Conservation (phyloP, 2,113 vertebrate species). For the Ginglymostoma cirratum region DNA sequence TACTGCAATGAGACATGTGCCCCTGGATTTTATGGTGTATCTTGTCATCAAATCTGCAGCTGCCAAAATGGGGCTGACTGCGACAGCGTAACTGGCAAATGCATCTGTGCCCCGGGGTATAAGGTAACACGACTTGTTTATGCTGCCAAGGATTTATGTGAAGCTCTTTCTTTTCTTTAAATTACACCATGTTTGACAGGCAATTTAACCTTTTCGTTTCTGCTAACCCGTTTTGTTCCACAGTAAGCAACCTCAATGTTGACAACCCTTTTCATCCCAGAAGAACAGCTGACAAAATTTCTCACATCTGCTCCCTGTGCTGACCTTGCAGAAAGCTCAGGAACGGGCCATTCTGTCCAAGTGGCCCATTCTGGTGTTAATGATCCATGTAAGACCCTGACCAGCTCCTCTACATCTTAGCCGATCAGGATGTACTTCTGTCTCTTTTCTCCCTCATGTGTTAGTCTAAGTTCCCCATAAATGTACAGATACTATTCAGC, state of each 20-base stretch:
- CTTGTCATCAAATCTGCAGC: conserved; percentile 82
- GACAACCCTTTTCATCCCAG: neutral
- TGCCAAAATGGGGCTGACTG: conserved; percentile 94
- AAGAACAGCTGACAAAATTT: neutral
- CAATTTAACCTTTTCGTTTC: neutral
- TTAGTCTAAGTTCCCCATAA: neutral
- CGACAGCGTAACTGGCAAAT: conserved; percentile 78
- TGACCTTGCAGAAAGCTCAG: neutral
- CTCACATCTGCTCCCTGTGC: neutral
- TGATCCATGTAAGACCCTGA: neutral
- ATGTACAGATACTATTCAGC: neutral
- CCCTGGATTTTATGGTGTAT: conserved; percentile 79
- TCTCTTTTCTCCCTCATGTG: neutral
- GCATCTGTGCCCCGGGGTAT: conserved; percentile 88
- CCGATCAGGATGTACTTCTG: too few species aligned
- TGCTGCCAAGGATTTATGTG: neutral
- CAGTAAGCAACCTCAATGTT: neutral
- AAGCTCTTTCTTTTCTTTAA: neutral
- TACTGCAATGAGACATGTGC: conserved; percentile 93
- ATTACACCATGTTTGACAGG: neutral
- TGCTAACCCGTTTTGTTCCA: neutral
- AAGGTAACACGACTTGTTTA: conserved; percentile 59
- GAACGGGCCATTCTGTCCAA: neutral
- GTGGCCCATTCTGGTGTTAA: neutral
- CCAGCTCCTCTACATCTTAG: neutral